phyloP scores from a whole-genome alignment of 2,888 invertebrate genomes.

The Meandrusa payeni region DNA sequence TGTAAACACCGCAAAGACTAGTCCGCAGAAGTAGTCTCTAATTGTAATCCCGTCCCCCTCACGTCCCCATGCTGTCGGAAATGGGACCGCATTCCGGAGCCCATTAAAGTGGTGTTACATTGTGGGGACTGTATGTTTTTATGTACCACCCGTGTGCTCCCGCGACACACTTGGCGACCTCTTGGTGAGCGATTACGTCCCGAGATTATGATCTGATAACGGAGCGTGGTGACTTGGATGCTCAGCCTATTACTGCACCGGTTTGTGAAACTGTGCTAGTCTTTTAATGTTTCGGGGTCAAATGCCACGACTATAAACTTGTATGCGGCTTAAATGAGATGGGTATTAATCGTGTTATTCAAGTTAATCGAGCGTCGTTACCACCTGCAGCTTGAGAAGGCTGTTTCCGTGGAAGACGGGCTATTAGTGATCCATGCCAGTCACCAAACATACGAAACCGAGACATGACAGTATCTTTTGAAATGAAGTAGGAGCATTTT shows the following conservation, averaged over 20 bases:
- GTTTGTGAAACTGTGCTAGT: too few species aligned
- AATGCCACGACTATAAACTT: too few species aligned
- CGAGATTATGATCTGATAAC: slow-evolving; percentile 6
- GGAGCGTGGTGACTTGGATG: not conserved
- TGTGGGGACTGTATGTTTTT: slow-evolving; percentile 26
- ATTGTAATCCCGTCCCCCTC: slow-evolving; percentile 7
- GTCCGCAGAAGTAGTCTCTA: not conserved
- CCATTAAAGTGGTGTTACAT: slow-evolving; percentile 37
- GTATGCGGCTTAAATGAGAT: too few species aligned
- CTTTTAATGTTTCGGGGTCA: too few species aligned
- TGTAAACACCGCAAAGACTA: not conserved
- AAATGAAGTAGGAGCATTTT: too few species aligned
- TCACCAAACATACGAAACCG: too few species aligned
- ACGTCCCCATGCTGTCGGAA: slow-evolving; percentile 37
- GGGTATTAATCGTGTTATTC: too few species aligned
- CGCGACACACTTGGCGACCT: slow-evolving; percentile 13
- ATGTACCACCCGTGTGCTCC: slow-evolving; percentile 6
- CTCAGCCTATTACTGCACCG: not conserved
- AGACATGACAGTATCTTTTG: too few species aligned
- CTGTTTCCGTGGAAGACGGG: too few species aligned
- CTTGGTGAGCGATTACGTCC: slow-evolving; percentile 9
- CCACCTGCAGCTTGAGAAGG: too few species aligned
- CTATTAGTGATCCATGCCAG: too few species aligned
- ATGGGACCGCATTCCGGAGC: slow-evolving; percentile 52
- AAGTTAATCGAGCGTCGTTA: too few species aligned